Evolutionary conservation across 2,888 invertebrate genomes (phyloP).

Genomic region (Chalcis sispes): DNA sequence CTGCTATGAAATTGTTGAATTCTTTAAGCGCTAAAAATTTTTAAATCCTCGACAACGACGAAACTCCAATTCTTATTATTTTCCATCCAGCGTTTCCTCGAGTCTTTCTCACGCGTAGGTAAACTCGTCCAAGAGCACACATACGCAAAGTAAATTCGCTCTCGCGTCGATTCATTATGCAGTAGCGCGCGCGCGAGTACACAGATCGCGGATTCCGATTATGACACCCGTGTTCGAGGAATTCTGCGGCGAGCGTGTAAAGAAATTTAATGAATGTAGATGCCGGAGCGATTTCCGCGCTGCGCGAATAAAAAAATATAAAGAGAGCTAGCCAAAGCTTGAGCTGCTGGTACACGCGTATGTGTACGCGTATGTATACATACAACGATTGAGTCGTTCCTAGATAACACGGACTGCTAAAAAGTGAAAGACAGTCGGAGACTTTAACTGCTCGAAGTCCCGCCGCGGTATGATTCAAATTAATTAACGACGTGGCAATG

Average conservation of each 20-base stretch:
- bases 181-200: background rate
- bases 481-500: constrained; percentile 43
- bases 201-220: constrained; percentile 54
- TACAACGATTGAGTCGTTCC: constrained; percentile 46
- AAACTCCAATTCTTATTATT: no score
- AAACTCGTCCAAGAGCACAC: no score
- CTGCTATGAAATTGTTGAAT: no score
- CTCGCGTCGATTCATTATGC: constrained; percentile 37
- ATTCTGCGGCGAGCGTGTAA: constrained; percentile 52
- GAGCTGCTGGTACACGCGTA: no score
- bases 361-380: no score
- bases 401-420: constrained; percentile 31
- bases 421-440: constrained; percentile 21
- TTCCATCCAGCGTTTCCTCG: background rate
- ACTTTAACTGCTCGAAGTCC: constrained; percentile 9
- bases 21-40: no score
- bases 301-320: no score
- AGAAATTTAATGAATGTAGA: constrained; percentile 55
- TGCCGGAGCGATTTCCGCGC: constrained; percentile 49
- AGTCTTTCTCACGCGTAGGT: no score
- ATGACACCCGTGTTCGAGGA: constrained; percentile 48
- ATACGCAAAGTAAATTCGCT: background rate
- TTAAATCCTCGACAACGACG: no score
- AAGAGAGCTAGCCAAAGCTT: no score
- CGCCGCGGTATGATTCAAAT: constrained; percentile 30